Evolutionary conservation across 2,888 invertebrate species (phyloP).

Genomic region (Blera fallax): DNA sequence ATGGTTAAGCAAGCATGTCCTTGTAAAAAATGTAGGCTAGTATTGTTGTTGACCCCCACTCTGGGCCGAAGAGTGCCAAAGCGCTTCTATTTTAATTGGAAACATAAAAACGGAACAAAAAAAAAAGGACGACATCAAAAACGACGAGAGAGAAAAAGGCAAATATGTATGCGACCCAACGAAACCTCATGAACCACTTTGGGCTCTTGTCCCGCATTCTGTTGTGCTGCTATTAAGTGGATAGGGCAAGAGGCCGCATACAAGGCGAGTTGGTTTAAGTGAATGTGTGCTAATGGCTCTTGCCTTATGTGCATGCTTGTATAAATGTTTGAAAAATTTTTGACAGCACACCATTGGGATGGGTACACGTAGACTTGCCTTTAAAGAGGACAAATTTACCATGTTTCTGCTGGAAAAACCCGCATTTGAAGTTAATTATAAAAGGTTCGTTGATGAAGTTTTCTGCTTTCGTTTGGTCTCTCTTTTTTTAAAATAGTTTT

Average conservation of each 20-base stretch:
- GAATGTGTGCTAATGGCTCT: conserved; percentile 59
- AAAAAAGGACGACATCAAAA: conserved; percentile 36
- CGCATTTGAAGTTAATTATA: conserved; percentile 64
- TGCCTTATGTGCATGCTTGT: conserved; percentile 26
- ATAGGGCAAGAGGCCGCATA: background rate
- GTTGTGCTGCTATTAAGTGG: conserved; percentile 16
- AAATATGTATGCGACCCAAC: conserved; percentile 37
- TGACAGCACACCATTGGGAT: conserved; percentile 7
- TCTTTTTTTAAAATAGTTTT: background rate
- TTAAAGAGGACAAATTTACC: conserved; percentile 3
- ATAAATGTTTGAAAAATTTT: conserved; percentile 59
- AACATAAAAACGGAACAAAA: conserved; percentile 48
- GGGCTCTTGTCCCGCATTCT: conserved; percentile 46
- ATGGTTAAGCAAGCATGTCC: conserved; percentile 42
- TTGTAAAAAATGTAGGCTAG: conserved; percentile 57
- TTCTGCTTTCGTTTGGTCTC: background rate
- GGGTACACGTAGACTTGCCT: background rate
- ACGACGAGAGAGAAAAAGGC: conserved; percentile 33
- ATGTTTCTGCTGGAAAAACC: background rate
- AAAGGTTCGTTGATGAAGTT: conserved; percentile 35
- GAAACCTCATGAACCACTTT: conserved; percentile 63
- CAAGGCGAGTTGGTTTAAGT: conserved; percentile 28
- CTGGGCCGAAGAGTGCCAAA: conserved; percentile 9
- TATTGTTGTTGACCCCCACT: conserved; percentile 60
- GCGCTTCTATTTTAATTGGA: conserved; percentile 62